Evolutionary conservation across 2,888 invertebrate species (phyloP).

Genomic region (Dugesia japonica): DNA sequence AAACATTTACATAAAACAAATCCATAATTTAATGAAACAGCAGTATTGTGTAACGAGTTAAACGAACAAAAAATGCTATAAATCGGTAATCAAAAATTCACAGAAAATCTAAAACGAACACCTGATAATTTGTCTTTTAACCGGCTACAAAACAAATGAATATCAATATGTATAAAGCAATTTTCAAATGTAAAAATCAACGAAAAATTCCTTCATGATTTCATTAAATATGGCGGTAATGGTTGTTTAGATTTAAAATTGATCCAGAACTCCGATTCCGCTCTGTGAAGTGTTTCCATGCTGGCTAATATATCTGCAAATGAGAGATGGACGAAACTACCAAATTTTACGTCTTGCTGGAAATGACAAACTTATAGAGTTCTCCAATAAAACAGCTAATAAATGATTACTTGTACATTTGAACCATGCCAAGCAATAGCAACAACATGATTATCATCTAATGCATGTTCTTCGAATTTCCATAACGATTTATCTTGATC

Average conservation of each 20-base stretch:
- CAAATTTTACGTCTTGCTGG: background rate
- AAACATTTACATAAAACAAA: too few species aligned
- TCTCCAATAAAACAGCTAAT: background rate
- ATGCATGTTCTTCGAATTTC: conserved; percentile 28
- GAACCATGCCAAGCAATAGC: conserved; percentile 26
- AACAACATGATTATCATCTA: conserved; percentile 9
- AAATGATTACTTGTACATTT: conserved; percentile 11
- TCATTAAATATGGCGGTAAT: conserved; percentile 4
- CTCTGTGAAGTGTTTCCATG: background rate
- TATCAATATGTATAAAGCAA: too few species aligned
- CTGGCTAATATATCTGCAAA: background rate
- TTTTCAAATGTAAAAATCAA: too few species aligned
- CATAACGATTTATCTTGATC: conserved; percentile 13
- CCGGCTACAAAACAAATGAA: too few species aligned
- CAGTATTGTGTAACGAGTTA: too few species aligned
- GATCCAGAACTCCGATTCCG: background rate
- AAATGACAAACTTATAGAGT: background rate
- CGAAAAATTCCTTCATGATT: too few species aligned
- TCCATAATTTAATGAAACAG: too few species aligned
- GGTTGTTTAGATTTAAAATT: conserved; percentile 15
- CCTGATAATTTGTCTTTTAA: too few species aligned
- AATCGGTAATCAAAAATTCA: too few species aligned
- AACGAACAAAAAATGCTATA: too few species aligned
- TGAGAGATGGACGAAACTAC: background rate
- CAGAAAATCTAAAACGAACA: too few species aligned